Evolutionary conservation across 2,113 vertebrate genomes (phyloP).

Genomic region (Bufo bufo): DNA sequence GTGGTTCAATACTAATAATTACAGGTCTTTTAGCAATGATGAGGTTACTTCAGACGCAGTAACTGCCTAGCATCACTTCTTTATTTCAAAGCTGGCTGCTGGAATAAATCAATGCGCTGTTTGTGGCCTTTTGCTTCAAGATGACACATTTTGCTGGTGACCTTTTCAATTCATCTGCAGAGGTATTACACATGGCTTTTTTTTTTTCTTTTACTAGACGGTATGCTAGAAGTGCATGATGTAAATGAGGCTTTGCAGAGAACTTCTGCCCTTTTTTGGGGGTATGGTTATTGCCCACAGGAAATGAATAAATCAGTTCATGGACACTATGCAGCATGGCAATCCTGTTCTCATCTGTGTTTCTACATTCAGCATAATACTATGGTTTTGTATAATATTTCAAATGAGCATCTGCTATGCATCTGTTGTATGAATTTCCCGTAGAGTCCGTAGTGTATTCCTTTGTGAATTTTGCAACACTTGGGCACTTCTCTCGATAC

Average conservation of each 20-base stretch:
- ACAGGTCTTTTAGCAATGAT: conserved; percentile 7
- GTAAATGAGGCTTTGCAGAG: background rate
- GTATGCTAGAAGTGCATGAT: background rate
- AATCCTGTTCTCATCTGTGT: background rate
- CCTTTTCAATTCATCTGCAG: conserved; percentile 42
- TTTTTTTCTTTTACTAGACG: background rate
- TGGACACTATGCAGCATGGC: background rate
- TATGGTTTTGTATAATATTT: background rate
- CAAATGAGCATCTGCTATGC: background rate
- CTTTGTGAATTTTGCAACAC: too few species aligned
- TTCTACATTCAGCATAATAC: background rate
- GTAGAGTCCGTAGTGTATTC: too few species aligned
- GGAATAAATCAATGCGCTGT: conserved; percentile 41
- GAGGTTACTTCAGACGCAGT: conserved; percentile 13
- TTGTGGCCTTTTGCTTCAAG: conserved; percentile 23
- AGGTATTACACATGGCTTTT: conserved; percentile 32
- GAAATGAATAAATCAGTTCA: background rate
- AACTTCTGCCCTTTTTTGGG: background rate
- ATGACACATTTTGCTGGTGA: conserved; percentile 47
- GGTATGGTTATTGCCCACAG: background rate
- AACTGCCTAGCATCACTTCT: conserved; percentile 14
- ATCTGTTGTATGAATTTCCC: background rate
- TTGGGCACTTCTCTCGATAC: too few species aligned
- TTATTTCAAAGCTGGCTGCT: background rate
- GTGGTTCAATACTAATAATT: background rate